Evolutionary conservation across 1,140 invertebrate species (phyloP).

Genomic region (Proales similis): DNA sequence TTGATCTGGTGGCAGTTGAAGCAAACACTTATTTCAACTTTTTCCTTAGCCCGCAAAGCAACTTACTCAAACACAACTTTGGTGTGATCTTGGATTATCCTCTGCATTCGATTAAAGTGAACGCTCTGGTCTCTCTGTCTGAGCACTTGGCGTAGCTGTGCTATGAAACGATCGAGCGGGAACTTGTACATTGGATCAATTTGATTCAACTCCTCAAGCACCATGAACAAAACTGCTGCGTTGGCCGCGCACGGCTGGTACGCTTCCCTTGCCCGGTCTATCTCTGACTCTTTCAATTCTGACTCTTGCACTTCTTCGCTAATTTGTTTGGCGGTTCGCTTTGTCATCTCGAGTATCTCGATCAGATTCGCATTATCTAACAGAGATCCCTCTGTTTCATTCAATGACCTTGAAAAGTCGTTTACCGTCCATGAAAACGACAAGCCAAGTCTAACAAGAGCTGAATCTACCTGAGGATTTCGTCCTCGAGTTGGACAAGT

Average conservation of each 20-base stretch:
- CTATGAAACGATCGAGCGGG: slow-evolving; percentile 57
- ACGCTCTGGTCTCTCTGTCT: slow-evolving; percentile 64
- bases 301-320: slow-evolving; percentile 59
- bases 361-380: slow-evolving; percentile 54
- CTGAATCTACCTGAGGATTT: no score
- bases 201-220: slow-evolving; percentile 53
- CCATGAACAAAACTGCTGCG: slow-evolving; percentile 54
- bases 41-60: slow-evolving; percentile 57
- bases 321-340: slow-evolving; percentile 53
- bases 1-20: slow-evolving; percentile 65
- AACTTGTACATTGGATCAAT: slow-evolving; percentile 57
- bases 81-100: slow-evolving; percentile 75
- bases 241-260: slow-evolving; percentile 52
- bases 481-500: slow-evolving; percentile 52
- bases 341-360: slow-evolving; percentile 53
- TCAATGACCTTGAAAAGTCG: slow-evolving; percentile 56
- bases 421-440: not conserved
- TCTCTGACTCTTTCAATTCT: slow-evolving; percentile 70
- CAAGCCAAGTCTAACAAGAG: no score
- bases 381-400: slow-evolving; percentile 58
- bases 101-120: slow-evolving; percentile 64
- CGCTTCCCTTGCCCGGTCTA: slow-evolving; percentile 66
- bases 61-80: slow-evolving; percentile 72
- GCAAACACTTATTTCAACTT: slow-evolving; percentile 72
- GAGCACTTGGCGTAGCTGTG: slow-evolving; percentile 69